phyloP scores from a whole-genome alignment of 2,888 invertebrate genomes.

The Mythimna pallens region DNA sequence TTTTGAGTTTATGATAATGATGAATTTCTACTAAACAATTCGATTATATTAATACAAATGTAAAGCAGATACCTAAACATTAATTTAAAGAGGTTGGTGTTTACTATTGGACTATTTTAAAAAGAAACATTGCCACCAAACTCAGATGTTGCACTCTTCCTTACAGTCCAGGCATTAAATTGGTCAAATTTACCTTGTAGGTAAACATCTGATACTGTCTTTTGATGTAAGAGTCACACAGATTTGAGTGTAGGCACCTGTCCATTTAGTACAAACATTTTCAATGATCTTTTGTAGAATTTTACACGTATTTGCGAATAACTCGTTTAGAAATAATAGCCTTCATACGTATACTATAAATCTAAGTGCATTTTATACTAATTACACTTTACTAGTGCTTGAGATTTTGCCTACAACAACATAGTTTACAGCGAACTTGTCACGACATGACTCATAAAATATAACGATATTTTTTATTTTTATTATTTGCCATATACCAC shows the following conservation, averaged over 20 bases:
- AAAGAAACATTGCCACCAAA: neutral
- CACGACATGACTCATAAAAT: slow-evolving; percentile 21
- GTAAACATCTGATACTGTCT: neutral
- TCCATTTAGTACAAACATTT: no score
- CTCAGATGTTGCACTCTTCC: neutral
- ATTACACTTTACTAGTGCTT: neutral
- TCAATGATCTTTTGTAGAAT: neutral
- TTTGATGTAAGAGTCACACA: neutral
- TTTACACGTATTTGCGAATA: neutral
- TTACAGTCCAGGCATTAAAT: neutral
- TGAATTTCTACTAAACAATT: no score
- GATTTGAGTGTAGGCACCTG: neutral
- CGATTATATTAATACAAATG: neutral
- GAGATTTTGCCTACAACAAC: neutral
- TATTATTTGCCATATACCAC: neutral
- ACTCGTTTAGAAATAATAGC: neutral
- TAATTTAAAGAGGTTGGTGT: neutral
- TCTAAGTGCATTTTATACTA: neutral
- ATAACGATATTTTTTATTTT: neutral
- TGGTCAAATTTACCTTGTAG: neutral
- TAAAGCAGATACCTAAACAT: neutral
- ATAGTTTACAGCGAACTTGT: slow-evolving; percentile 9
- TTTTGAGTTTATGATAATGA: no score
- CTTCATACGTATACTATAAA: neutral
- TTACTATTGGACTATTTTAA: neutral